Evolutionary conservation across 92 coral and sea anemone genomes (phyloP), one percentile per base, ranked within the genome.

Genomic region (Meandrina meandrites): DNA sequence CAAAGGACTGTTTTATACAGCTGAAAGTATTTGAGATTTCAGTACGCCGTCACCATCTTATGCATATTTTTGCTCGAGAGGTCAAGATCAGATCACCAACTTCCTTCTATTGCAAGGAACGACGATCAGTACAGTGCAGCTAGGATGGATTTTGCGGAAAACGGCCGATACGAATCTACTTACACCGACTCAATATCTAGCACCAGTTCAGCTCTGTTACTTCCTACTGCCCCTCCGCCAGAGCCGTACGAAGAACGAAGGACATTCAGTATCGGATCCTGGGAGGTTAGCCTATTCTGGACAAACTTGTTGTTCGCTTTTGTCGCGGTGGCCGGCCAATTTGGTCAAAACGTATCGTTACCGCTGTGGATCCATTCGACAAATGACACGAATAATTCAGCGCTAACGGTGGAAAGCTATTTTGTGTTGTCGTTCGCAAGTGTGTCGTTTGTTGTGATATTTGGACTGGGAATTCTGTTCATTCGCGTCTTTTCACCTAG

Each of bases 361-460:
- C 98, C 95, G 0, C 89, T 94, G 42, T 94, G 98, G 98, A 77
- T 92, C 27, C 92, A 91, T 56, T 94, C 98, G 1, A 81, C 92
- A 21, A 80, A 83, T 47, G n/a, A 80, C 32, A 42, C 21, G 85
- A 86, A 51, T 24, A 10, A 4, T 47, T 28, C 84, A 22, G 69
- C 15, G 28, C 78, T 47, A 24, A 15, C 67, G 5, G 88, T 94
- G 85, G 98, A 94, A 80, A 91, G 92, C 22, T 94, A 90, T 62
- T 94, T 94, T 24, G 96, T 94, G 64, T 68, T 90, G 34, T 88
- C 94, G 0, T 94, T 94, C 62, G 92, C 93, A 1, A 80, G 94
- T 68, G 27, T 89, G 21, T 90, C 91, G 58, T 94, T 94, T 68
- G 96, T 94, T 24, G 86, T 94, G 27, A 90, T 90, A 9, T 94